phyloP scores from a whole-genome alignment of 2,113 vertebrate genomes.

The Morone chrysops region DNA sequence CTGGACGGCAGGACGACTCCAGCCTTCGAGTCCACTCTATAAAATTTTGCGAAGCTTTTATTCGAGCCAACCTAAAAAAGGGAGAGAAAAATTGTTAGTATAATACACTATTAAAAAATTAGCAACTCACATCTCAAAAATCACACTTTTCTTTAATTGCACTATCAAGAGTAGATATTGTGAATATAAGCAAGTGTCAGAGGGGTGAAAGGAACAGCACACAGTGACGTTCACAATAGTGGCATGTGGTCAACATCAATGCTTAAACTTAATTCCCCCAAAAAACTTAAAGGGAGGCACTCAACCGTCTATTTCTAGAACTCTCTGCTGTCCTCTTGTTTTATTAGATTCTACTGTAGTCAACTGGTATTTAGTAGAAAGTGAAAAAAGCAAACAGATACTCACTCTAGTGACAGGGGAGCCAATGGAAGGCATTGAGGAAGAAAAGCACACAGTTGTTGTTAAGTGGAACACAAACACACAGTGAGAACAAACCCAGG shows the following conservation, averaged over 20 bases:
- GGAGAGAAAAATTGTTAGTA: constrained; percentile 21
- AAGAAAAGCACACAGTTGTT: constrained; percentile 89
- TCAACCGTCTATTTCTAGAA: not conserved
- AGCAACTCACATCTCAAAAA: not conserved
- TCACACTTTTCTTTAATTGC: not conserved
- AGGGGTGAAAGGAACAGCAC: constrained; percentile 63
- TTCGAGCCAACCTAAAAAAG: constrained; percentile 71
- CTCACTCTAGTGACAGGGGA: constrained; percentile 91
- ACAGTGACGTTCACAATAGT: constrained; percentile 52
- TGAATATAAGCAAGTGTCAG: constrained; percentile 63
- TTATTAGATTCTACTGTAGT: not conserved
- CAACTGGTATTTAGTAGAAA: constrained; percentile 8
- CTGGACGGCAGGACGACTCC: constrained; percentile 14
- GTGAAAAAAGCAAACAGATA: constrained; percentile 80
- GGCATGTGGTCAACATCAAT: constrained; percentile 14
- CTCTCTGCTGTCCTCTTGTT: not conserved
- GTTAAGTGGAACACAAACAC: constrained; percentile 73
- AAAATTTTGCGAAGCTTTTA: constrained; percentile 47
- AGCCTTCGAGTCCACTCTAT: constrained; percentile 37
- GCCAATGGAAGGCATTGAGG: constrained; percentile 93
- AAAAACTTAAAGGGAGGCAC: not conserved
- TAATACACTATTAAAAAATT: not conserved
- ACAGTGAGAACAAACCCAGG: constrained; percentile 64
- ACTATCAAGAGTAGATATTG: not conserved
- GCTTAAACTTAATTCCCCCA: not conserved